A percentile compares a stretch with the other conserved stretches of the same genome.
These are phyloP conservation scores for Drosophila mayaguana DNA, from an alignment of 2,888 invertebrate species.

Conservation along the genomic window DNA sequence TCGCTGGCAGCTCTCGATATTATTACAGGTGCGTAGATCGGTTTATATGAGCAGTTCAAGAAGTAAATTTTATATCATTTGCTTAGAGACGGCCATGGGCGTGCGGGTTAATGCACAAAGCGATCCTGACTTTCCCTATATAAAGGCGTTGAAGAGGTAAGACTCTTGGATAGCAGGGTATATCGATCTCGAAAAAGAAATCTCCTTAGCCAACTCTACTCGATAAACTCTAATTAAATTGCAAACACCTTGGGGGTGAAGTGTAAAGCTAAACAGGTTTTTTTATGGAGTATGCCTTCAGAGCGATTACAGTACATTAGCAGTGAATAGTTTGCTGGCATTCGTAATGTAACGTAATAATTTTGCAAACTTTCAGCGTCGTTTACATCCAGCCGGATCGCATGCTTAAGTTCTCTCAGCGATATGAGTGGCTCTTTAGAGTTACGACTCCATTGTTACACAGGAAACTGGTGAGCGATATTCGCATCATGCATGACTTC, in stretches of 20 bases:
- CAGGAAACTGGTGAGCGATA: constrained; percentile 50
- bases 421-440: constrained; percentile 72
- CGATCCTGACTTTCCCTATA: constrained; percentile 89
- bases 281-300: not conserved
- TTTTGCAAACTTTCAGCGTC: constrained; percentile 49
- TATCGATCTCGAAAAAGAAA: not conserved
- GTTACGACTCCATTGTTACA: constrained; percentile 61
- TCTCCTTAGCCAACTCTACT: not conserved
- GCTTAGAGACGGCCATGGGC: constrained; percentile 76
- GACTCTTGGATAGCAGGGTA: not conserved
- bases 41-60: not conserved
- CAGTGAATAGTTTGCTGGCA: not conserved
- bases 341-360: not conserved
- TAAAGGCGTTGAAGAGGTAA: constrained; percentile 89
- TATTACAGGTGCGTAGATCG: constrained; percentile 79
- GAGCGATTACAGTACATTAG: not conserved
- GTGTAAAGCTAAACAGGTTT: not conserved
- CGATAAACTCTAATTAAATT: not conserved
- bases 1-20: constrained; percentile 87
- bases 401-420: constrained; percentile 70
- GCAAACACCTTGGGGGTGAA: not conserved
- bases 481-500: constrained; percentile 74
- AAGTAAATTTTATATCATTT: not conserved
- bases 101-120: constrained; percentile 86
- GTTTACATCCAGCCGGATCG: constrained; percentile 71